Percentiles rank a stretch among this genome's conserved stretches.
Conservation (phyloP, 2,888 invertebrate genomes). For the Eupithecia subfuscata region DNA sequence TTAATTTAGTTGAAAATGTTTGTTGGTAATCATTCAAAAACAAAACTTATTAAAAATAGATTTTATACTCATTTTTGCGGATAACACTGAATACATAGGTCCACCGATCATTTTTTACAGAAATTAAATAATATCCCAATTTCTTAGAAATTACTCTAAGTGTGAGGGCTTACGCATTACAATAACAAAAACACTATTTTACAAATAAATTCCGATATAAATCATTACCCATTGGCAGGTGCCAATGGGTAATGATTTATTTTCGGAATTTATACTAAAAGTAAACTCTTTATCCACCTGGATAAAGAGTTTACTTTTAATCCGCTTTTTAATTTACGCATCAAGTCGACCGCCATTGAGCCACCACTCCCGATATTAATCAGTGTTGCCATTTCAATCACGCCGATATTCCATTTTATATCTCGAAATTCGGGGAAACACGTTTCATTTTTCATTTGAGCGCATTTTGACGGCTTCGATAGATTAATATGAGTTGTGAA, state of each 20-base stretch:
- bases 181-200: background rate
- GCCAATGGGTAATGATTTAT: no score
- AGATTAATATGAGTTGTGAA: slow-evolving; percentile 28
- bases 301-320: slow-evolving; percentile 26
- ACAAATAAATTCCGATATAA: background rate
- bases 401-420: slow-evolving; percentile 35
- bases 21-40: background rate
- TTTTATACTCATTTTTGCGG: no score
- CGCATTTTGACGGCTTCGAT: slow-evolving; percentile 19
- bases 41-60: no score
- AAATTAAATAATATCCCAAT: no score
- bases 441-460: slow-evolving; percentile 15
- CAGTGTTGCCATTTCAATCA: slow-evolving; percentile 35
- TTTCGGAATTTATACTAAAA: no score
- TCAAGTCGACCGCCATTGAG: slow-evolving; percentile 24
- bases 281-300: no score
- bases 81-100: no score
- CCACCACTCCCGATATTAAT: slow-evolving; percentile 41
- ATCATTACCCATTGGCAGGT: slow-evolving; percentile 9
- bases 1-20: background rate
- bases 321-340: slow-evolving; percentile 42
- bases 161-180: no score
- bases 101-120: no score
- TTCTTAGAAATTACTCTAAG: no score
- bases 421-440: slow-evolving; percentile 25